Conservation (phyloP, 2,888 invertebrate species). For the Emesis castigata region DNA sequence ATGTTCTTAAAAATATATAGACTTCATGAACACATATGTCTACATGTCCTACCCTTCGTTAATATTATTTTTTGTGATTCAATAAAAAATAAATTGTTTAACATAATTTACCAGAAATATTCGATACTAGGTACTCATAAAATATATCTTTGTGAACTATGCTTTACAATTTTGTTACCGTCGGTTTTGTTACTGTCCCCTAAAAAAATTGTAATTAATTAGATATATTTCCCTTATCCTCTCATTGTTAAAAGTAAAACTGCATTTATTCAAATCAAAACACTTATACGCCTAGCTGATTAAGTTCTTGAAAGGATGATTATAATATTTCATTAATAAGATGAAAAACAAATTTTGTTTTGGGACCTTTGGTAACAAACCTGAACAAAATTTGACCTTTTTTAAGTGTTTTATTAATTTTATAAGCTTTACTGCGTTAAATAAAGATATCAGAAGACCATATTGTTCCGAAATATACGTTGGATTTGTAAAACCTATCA, state of each 20-base stretch:
- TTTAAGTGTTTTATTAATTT: no score
- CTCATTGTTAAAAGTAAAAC: background rate
- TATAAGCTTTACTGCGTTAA: no score
- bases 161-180: background rate
- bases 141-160: background rate
- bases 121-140: background rate
- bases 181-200: background rate
- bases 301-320: background rate
- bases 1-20: background rate
- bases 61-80: conserved; percentile 1
- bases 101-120: background rate
- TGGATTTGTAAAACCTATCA: no score
- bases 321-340: background rate
- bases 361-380: no score
- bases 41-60: background rate
- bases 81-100: no score
- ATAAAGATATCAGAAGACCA: no score
- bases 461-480: no score
- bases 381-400: no score
- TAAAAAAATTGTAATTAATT: background rate
- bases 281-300: background rate
- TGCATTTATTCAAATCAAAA: background rate
- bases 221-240: background rate
- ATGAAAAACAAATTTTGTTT: no score
- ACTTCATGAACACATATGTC: background rate